Percentiles rank a stretch among this genome's conserved stretches.
Conservation (phyloP, 1,140 invertebrate species). For the Telenomus remus region DNA sequence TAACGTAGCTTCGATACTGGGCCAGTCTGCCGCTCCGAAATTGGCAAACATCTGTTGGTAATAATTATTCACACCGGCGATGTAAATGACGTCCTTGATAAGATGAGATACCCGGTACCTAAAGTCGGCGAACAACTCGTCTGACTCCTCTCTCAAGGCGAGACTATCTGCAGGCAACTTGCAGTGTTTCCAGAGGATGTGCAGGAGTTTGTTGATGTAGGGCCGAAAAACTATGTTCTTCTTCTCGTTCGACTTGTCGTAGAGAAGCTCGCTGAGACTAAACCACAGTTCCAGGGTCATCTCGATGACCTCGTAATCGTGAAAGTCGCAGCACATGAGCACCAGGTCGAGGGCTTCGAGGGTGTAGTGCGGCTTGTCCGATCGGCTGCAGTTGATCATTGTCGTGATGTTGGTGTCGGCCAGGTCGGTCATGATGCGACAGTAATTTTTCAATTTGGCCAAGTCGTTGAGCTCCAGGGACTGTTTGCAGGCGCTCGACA, state of each 20-base stretch:
- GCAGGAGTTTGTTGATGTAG: slow-evolving; percentile 93
- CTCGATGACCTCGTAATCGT: slow-evolving; percentile 97
- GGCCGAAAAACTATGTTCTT: slow-evolving; percentile 89
- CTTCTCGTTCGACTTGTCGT: slow-evolving; percentile 88
- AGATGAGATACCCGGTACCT: not conserved
- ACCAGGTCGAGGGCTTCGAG: slow-evolving; percentile 92
- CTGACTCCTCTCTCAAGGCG: not conserved
- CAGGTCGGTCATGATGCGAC: slow-evolving; percentile 96
- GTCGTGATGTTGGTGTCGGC: slow-evolving; percentile 92
- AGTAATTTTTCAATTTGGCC: slow-evolving; percentile 90
- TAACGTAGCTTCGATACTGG: not conserved
- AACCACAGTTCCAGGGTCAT: slow-evolving; percentile 99
- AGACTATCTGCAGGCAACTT: slow-evolving; percentile 83
- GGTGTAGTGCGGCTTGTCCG: slow-evolving; percentile 82
- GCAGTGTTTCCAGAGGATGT: slow-evolving; percentile 88
- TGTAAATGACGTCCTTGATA: not conserved
- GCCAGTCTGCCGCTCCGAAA: not conserved
- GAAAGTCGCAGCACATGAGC: slow-evolving; percentile 94
- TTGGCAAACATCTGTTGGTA: not conserved
- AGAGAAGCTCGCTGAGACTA: slow-evolving; percentile 93
- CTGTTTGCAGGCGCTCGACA: slow-evolving; percentile 92
- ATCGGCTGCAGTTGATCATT: slow-evolving; percentile 79
- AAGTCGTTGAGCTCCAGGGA: slow-evolving; percentile 94
- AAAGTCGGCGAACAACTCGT: not conserved
- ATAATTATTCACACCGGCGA: not conserved